Evolutionary conservation across 1,140 invertebrate species (phyloP), one percentile per base, ranked within the genome.

Genomic region (Dreissena rostriformis): DNA sequence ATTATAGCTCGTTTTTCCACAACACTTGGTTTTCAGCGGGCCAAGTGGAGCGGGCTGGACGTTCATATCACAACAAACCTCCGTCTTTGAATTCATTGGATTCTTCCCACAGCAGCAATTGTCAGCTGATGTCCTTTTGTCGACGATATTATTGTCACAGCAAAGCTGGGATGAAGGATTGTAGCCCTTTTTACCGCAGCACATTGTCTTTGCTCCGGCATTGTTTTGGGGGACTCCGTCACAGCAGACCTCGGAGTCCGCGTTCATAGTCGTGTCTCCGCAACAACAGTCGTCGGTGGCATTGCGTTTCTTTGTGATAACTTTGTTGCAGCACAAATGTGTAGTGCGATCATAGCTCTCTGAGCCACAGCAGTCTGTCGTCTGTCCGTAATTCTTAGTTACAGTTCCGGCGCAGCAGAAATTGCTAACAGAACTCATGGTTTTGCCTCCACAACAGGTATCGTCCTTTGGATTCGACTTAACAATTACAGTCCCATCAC

Each of bases 1-100:
- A 66, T 65, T 19, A 66, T 66, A 77, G n/a, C 75, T 77, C 49
- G 15, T 65, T 68, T 78, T 78, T 15, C 63, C 39, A 22, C 76
- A 78, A 68, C 76, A 78, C 65, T 78, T 78, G 4, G 61, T 66
- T 12, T 57, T 19, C 10, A 22, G 8, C n/a, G 52, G 73, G 2
- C 73, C 73, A 14, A 63, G 24, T 1, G 52, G 55, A 11, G 73
- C 73, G 24, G 22, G 17, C n/a, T 75, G 73, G 24, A 75, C 73
- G 6, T 57, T 55, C 73, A 75, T 75, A n/a, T 75, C 49, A 24
- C 76, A 78, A 78, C 76, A 78, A 17, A 78, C 53, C 19, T 78
- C 76, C 26, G 57, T 55, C 28, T 29, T 78, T 53, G 76, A 65
- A 78, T 78, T 78, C 66, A 78, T 78, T 51, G 76, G 76, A 24